These are phyloP conservation scores for Drosophila sp. DNA, from an alignment of 1,140 invertebrate species.

Conservation along the genomic window DNA sequence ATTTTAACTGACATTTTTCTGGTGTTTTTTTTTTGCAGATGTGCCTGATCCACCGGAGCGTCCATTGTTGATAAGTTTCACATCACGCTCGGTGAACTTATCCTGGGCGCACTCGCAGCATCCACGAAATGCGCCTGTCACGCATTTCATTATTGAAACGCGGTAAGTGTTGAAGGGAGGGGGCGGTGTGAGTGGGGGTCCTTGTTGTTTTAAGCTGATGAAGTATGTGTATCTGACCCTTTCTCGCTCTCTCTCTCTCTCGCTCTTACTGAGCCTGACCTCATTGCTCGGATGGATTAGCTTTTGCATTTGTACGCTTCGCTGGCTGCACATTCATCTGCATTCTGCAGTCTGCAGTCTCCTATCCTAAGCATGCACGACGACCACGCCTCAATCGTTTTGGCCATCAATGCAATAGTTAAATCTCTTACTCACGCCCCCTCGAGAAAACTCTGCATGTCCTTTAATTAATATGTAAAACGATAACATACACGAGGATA, in stretches of 20 bases:
- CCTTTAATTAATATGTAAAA: conserved; percentile 77
- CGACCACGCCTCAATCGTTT: conserved; percentile 16
- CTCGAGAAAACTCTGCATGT: conserved; percentile 7
- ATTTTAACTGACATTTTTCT: conserved; percentile 62
- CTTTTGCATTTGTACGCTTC: conserved; percentile 14
- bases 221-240: conserved; percentile 36
- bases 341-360: not conserved
- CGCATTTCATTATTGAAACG: conserved; percentile 89
- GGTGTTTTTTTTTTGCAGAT: conserved; percentile 83
- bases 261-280: conserved; percentile 34
- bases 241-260: conserved; percentile 34
- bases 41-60: conserved; percentile 89
- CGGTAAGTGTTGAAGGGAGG: conserved; percentile 85
- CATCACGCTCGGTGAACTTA: conserved; percentile 89
- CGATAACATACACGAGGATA: conserved; percentile 51
- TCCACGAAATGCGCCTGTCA: conserved; percentile 88
- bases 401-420: not conserved
- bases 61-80: conserved; percentile 89
- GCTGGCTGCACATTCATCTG: conserved; percentile 34
- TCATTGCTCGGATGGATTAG: conserved; percentile 50
- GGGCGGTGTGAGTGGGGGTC: not conserved
- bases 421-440: conserved; percentile 12
- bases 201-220: conserved; percentile 43
- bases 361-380: conserved; percentile 17
- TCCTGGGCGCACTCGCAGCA: conserved; percentile 90